Base-by-base conservation (phyloP, 2,797 vertebrate species). In the Microchirus variegatus region DNA sequence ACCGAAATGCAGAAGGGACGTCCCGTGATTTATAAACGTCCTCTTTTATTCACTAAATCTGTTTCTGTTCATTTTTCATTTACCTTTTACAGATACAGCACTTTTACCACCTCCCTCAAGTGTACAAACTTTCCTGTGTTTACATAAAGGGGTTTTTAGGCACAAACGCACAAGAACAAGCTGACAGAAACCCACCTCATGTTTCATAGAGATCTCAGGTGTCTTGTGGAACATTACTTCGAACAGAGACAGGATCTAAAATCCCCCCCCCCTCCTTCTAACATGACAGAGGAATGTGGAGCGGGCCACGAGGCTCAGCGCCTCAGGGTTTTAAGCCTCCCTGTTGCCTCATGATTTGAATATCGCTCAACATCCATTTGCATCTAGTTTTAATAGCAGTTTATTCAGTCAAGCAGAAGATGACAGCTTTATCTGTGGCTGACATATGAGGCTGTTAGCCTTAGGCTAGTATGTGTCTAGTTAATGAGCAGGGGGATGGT, bases 401-500 rank as follows among this genome's bases (percentile, higher is more conserved):
- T 85, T 90, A 89, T 78, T 88, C 87, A 89, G 73, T 80, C 80
- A 77, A 84, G 89, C 87, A 80, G 85, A 89, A 86, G 84, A 91
- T 88, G 87, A 90, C 90, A 87, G 89, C 89, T 90, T 91, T 87
- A 91, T 92, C 87, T 78, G 82, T 73, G 75, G 77, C 69, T 85
- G 85, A 88, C 83, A 87, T 83, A 88, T 80, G 86, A 90, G 83
- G 86, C 71, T 12, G 69, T 86, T 86, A 81, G 89, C 90, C 89
- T 57, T 58, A 36, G 89, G 90, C 89, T 84, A 90, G 61, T 57
- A 64, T 80, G 82, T 87, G 85, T 87, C 87, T 87, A 78, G 83
- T 90, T 92, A 90, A 92, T 90, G 87, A 91, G 89, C 87, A 87
- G 70, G 89, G 89, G 86, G 89, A 90, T 85, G 82, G 80, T 80